Percentiles rank a stretch among this genome's conserved stretches.
Conservation (phyloP, 2,888 invertebrate species). For the Drosophila borealis region DNA sequence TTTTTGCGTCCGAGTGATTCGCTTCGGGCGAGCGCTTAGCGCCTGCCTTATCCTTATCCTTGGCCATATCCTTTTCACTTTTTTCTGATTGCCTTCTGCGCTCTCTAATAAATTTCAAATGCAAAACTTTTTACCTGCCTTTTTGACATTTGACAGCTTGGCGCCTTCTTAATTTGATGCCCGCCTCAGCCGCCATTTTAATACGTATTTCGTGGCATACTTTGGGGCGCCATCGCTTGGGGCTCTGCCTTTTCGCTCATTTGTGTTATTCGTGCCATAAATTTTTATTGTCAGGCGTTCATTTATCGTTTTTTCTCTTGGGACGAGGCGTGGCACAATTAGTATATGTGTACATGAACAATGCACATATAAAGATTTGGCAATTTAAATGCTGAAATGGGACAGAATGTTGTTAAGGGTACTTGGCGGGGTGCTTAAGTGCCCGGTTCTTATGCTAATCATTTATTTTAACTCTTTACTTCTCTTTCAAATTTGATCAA, state of each 20-base stretch:
- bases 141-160: slow-evolving; percentile 73
- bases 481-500: too few species aligned
- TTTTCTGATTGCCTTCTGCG: slow-evolving; percentile 34
- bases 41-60: slow-evolving; percentile 27
- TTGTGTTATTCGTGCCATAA: slow-evolving; percentile 55
- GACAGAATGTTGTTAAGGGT: slow-evolving; percentile 20
- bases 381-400: slow-evolving; percentile 34
- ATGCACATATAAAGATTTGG: slow-evolving; percentile 41
- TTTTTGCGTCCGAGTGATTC: slow-evolving; percentile 42
- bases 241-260: slow-evolving; percentile 12
- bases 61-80: slow-evolving; percentile 47
- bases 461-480: background rate
- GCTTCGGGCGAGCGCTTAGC: slow-evolving; percentile 46
- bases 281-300: slow-evolving; percentile 60
- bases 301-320: slow-evolving; percentile 37
- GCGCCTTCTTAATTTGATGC: slow-evolving; percentile 69
- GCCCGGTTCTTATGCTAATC: background rate
- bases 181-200: slow-evolving; percentile 54
- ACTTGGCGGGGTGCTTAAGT: background rate
- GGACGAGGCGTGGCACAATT: slow-evolving; percentile 55
- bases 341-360: slow-evolving; percentile 46
- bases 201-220: slow-evolving; percentile 61
- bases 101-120: slow-evolving; percentile 52
- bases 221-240: slow-evolving; percentile 46
- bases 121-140: slow-evolving; percentile 50